Evolutionary conservation across 2,888 invertebrate species (phyloP).

Genomic region (Drosophila mettleri): DNA sequence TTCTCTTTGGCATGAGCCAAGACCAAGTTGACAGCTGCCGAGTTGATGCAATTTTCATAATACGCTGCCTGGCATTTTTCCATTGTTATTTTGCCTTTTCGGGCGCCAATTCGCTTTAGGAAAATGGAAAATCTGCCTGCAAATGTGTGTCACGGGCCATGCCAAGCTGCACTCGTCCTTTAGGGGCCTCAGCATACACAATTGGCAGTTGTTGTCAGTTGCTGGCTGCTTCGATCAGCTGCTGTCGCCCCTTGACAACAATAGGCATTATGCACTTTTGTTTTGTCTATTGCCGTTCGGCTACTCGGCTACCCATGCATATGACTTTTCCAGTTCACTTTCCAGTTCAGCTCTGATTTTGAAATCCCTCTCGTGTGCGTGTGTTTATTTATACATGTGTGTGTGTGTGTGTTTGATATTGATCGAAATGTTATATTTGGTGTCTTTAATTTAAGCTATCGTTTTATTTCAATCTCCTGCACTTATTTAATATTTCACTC

Average conservation of each 20-base stretch:
- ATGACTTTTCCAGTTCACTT: conserved; percentile 38
- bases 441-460: not conserved
- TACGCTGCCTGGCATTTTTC: conserved; percentile 14
- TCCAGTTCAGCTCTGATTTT: conserved; percentile 24
- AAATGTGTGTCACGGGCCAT: conserved; percentile 77
- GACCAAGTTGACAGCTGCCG: conserved; percentile 63
- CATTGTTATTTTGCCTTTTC: conserved; percentile 45
- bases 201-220: conserved; percentile 37
- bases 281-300: conserved; percentile 12
- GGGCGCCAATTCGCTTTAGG: conserved; percentile 66
- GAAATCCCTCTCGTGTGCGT: not conserved
- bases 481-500: too few relatives aligned
- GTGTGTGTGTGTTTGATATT: conserved; percentile 16
- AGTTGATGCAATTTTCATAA: conserved; percentile 68
- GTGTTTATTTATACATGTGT: not conserved
- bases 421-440: conserved; percentile 31
- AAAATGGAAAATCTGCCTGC: conserved; percentile 19
- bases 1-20: conserved; percentile 51
- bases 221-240: conserved; percentile 65
- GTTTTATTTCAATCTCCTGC: too few relatives aligned
- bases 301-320: conserved; percentile 15
- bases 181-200: conserved; percentile 39
- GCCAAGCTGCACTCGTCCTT: conserved; percentile 6
- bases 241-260: conserved; percentile 58
- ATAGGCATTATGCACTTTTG: conserved; percentile 45